A percentile compares a stretch with the other conserved stretches of the same genome.
Evolutionary conservation across 2,113 vertebrate genomes (phyloP).

Genomic region (Coptodon bakossiorum): DNA sequence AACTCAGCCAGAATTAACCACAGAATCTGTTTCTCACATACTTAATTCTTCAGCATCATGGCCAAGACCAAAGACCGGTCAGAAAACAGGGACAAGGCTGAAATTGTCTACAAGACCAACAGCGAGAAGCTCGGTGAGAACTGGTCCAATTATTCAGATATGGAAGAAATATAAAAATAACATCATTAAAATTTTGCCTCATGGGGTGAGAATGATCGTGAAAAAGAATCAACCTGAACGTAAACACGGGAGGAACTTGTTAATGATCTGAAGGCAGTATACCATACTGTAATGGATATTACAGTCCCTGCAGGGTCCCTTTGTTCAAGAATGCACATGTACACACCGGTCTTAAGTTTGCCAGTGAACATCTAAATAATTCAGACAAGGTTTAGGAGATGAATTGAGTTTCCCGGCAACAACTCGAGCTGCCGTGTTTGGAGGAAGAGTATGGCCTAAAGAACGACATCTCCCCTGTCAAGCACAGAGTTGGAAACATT

Average conservation of each 20-base stretch:
- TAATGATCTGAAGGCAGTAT: not conserved
- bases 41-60: not conserved
- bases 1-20: fast-evolving
- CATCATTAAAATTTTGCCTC: not conserved
- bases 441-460: not conserved
- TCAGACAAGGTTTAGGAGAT: not conserved
- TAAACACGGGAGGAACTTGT: not conserved
- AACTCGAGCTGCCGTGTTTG: not conserved
- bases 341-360: not conserved
- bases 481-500: not conserved
- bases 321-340: not conserved
- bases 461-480: not conserved
- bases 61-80: not conserved
- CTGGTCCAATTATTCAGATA: not conserved
- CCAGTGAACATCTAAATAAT: not conserved
- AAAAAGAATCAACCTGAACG: not conserved
- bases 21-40: not conserved
- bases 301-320: not conserved
- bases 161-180: not conserved
- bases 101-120: fast-evolving
- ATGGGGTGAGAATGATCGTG: fast-evolving
- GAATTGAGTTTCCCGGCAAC: not conserved
- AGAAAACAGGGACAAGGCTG: not conserved
- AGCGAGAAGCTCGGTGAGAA: fast-evolving
- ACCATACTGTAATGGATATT: not conserved